Evolutionary conservation across 1,140 invertebrate genomes (phyloP), one percentile per base, ranked within the genome.

Genomic region (Drosophila sechellia): DNA sequence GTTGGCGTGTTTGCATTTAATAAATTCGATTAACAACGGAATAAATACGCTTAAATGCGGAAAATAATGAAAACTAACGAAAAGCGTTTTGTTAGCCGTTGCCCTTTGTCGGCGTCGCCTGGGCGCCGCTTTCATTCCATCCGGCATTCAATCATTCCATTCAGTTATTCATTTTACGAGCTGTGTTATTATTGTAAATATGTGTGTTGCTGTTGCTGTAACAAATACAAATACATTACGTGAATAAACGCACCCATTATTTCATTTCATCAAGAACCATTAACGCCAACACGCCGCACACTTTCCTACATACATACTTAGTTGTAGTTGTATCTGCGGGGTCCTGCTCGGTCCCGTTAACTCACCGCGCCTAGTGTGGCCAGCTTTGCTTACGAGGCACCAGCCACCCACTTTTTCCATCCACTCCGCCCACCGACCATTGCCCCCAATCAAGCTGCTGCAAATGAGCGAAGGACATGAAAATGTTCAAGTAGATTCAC

Each of bases 61-160:
- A 89, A 89, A 89, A 90, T 87, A 89, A 89, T 89, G 84, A 89
- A 89, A 89, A 89, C 84, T 89, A 89, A 89, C 84, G 85, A 89
- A 89, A 89, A 89, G 77, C 85, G 84, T 89, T 89, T 89, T 89
- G 81, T 85, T 85, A 83, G 77, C 75, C 34, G 60, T 15, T 45
- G 42, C 52, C 49, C 46, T 65, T 52, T 46, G 69, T 69, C 39
- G 65, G 17, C 80, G 79, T 74, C 68, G 75, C 66, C 76, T 81
- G 77, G 79, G 79, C 83, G 79, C 75, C 75, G 70, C 83, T 72
- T 81, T 81, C 83, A 83, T 87, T 79, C 71, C 55, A 83, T 72
- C 50, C 79, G 85, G 79, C 79, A 87, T 84, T 87, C 84, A 87
- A 89, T 87, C 84, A 87, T 73, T 87, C 71, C 84, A 80, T 81